phyloP scores from a whole-genome alignment of 1,140 invertebrate genomes.

The Drosophila willistoni region DNA sequence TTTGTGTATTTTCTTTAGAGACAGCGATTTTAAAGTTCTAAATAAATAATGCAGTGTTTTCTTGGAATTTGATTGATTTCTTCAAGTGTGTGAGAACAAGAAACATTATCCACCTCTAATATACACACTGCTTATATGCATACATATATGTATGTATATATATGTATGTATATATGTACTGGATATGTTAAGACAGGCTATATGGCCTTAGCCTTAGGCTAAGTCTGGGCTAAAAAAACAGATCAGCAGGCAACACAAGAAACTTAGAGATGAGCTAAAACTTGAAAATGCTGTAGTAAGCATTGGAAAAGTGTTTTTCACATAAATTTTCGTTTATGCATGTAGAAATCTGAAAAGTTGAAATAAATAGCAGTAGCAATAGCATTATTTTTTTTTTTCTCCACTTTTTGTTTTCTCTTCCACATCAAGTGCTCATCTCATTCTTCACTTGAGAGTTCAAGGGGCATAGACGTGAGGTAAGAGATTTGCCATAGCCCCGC shows the following conservation, averaged over 20 bases:
- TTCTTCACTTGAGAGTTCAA: slow-evolving; percentile 3
- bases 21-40: too few species aligned
- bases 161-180: background rate
- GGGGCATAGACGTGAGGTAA: background rate
- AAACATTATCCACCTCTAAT: background rate
- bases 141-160: background rate
- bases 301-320: background rate
- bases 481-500: background rate
- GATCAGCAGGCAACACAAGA: background rate
- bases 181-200: background rate
- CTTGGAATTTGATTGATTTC: background rate
- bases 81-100: background rate
- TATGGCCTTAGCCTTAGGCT: background rate
- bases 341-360: slow-evolving; percentile 8
- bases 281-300: background rate
- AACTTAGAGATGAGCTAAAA: slow-evolving; percentile 1
- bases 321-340: slow-evolving; percentile 12
- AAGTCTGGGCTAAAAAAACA: background rate
- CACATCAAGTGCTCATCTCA: slow-evolving; percentile 9
- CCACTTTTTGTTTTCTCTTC: background rate
- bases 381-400: background rate
- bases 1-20: too few species aligned
- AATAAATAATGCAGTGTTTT: background rate
- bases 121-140: background rate
- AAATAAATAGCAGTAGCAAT: slow-evolving; percentile 11